These are phyloP conservation scores for Argyresthia goedartella DNA, from an alignment of 2,888 invertebrate species.

Conservation along the genomic window DNA sequence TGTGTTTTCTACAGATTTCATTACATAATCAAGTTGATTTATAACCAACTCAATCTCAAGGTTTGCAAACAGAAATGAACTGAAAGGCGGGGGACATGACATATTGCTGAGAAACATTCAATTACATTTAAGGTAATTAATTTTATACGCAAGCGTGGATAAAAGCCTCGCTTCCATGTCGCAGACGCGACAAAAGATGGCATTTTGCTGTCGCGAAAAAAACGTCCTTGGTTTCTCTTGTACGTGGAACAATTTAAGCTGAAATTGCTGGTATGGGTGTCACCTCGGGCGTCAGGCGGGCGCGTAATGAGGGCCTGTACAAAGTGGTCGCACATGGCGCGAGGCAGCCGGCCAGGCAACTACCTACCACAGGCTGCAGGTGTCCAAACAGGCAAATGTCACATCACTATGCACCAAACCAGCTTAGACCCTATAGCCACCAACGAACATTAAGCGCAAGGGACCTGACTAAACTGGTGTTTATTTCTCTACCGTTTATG, in stretches of 20 bases:
- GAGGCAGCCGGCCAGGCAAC: constrained; percentile 44
- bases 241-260: constrained; percentile 14
- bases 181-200: too few species aligned
- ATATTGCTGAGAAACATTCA: too few species aligned
- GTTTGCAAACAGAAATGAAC: too few species aligned
- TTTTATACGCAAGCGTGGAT: too few species aligned
- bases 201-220: too few species aligned
- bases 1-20: background rate
- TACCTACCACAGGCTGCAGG: constrained; percentile 34
- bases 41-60: too few species aligned
- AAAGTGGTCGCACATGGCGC: constrained; percentile 65
- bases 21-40: background rate
- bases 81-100: too few species aligned
- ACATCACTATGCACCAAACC: constrained; percentile 13
- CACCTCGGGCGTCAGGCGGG: constrained; percentile 54
- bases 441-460: background rate
- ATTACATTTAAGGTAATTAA: too few species aligned
- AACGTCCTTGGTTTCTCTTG: too few species aligned
- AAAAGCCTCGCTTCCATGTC: too few species aligned
- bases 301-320: constrained; percentile 53
- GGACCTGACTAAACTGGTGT: background rate
- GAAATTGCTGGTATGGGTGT: constrained; percentile 51
- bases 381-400: constrained; percentile 45
- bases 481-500: constrained; percentile 14
- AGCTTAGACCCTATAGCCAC: background rate